Evolutionary conservation across 92 coral and sea anemone genomes (phyloP), one percentile per base, ranked within the genome.

Genomic region (Palythoa grandiflora): DNA sequence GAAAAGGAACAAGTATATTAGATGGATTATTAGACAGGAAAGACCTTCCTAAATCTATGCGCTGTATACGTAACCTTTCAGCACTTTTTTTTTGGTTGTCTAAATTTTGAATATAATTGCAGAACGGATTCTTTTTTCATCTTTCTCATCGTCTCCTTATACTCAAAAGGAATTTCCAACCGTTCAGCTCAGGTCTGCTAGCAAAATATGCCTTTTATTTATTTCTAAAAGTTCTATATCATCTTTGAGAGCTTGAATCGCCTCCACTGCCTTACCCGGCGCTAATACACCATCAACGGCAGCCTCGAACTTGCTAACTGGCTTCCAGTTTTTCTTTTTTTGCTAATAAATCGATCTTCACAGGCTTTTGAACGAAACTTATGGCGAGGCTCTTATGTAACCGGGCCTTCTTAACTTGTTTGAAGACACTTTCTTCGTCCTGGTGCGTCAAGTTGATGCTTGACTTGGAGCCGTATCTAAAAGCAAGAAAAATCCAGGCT

Each of bases 91-190:
- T 52, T 89, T 89, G 44, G 70, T 72, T 2, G 74, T 21, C 74
- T 70, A 78, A 35, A 91, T 5, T 40, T n/a, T n/a, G n/a, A 63
- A 63, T 20, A 16, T 65, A 16, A 17, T 17, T 65, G 71, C 9
- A 65, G 36, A 20, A 4, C 10, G 36, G 9, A 90, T 90, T 9
- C 88, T 20, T 38, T 81, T 90, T 73, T 90, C 90, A 51, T 87
- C 90, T 16, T 78, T 16, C 19, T 79, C 87, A 39, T 90, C 87
- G 13, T 90, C 47, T 72, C 51, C 59, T 87, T 79, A 73, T 86
- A 86, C 61, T 86, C 93, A 9, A 35, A 37, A 87, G 83, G 74
- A 89, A 38, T 85, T 80, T 60, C 92, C 90, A 77, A 89, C 87
- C 59, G 83, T 40, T 60, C 61, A 15, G 5, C 14, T 44, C 61